Base-by-base conservation (phyloP, 2,797 vertebrate genomes). In the Falco columbarius region DNA sequence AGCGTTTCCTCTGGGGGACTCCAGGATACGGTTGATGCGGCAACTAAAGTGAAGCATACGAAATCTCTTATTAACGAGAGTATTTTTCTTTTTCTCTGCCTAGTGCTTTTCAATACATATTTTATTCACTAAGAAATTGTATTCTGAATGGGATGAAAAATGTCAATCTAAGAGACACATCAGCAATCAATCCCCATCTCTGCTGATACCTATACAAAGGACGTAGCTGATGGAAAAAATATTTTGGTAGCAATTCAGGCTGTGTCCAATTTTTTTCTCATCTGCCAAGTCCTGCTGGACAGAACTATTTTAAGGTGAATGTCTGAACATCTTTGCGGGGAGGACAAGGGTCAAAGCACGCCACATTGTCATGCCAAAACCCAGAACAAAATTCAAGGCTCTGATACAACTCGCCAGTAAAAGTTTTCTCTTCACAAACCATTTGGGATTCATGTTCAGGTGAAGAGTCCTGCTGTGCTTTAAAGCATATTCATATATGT, bases 21-120 rank as follows among this genome's bases (percentile, higher is more conserved):
- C 98, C 98, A 99, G 97, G 97, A 99, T 98, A 59, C 99, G 99
- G 98, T 97, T 99, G 98, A 99, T 99, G 63, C 98, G 99, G 97
- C 99, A 99, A 89, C 99, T 99, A 85, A 72, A 86, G n/a, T 4
- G 46, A 56, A 88, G 65, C 58, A 76, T 1, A 88, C 42, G 72
- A 38, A 94, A 73, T 26, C 32, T 81, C 76, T 89, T 76, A 19
- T 93, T 72, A 95, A 73, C 16, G 38, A 26, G 11, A 72, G 32
- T 0, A 14, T 42, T 89, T 49, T 56, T 55, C 55, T 47, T 8
- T 79, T 86, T 40, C 52, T 42, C 76, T 92, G 72, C 73, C 72
- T 1, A 0, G 52, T 81, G 81, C 70, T 56, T 86, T 58, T 84
- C 87, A 74, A 81, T 56, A 56, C 65, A 61, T 88, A 44, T 77